Evolutionary conservation across 2,888 invertebrate genomes (phyloP), one percentile per base, ranked within the genome.

Genomic region (Phengaris alcon): DNA sequence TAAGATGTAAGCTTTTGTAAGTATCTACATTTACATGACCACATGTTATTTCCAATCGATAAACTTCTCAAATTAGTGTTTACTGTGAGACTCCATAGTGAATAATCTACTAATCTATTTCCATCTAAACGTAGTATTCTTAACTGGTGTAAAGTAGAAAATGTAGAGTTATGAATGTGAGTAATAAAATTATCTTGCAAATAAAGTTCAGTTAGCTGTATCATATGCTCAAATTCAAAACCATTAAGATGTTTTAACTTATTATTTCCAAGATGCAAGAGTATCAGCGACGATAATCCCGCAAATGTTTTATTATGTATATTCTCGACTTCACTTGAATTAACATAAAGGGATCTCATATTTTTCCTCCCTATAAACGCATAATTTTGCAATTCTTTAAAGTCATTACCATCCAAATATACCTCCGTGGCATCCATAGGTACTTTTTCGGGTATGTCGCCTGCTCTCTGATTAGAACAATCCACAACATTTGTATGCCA

Each of bases 371-470:
- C 98, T 81, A 98, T 97, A 89, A 99, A 98, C 79, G 97, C 96
- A 90, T 98, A 97, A 89, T 97, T 96, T 87, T 97, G 96, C 82
- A 99, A 93, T 85, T 97, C 96, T 81, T 96, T 96, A 83, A 98
- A 95, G 85, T 97, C 95, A 87, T 98, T 98, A 69, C 98, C 98
- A 86, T 98, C 98, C 84, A 99, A 93, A 86, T 97, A 98, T 73
- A 99, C 95, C 85, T 98, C 97, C 48, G 98, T 98, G 44, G 98
- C 97, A 86, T 98, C 98, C 97, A 98, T 98, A 5, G 99, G 99
- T 84, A 99, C 96, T 82, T 97, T 95, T 75, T 96, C 95, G 3
- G 98, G 98, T 82, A 98, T 95, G 86, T 96, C 96, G 79, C 94
- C 91, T 83, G 96, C 95, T 85, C 95, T 94, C 88, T 97, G 96